Conservation (phyloP, 2,113 vertebrate genomes). For the Danio rerio region DNA sequence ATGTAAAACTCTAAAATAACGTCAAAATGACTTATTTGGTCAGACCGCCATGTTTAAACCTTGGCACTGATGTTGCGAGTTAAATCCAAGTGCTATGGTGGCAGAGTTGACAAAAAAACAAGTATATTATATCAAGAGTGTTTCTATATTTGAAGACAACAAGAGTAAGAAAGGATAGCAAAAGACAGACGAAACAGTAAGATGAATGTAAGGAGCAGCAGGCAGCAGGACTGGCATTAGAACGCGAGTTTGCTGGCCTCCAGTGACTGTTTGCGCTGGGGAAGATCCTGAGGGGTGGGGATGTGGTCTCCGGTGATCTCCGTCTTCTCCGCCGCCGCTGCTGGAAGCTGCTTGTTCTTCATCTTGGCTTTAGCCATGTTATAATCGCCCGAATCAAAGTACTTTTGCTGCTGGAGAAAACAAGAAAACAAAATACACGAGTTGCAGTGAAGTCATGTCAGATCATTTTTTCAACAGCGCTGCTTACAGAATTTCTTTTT, state of each 20-base stretch:
- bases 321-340: constrained; percentile 88
- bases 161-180: constrained; percentile 52
- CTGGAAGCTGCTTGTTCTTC: constrained; percentile 95
- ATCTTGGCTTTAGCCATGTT: constrained; percentile 99
- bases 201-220: constrained; percentile 65
- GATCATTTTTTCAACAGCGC: too few species aligned
- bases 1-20: constrained; percentile 78
- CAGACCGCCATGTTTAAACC: constrained; percentile 51
- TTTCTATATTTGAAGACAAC: constrained; percentile 42
- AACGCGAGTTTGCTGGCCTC: constrained; percentile 96
- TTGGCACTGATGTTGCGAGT: constrained; percentile 49
- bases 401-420: constrained; percentile 86
- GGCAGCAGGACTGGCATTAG: constrained; percentile 81
- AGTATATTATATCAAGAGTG: constrained; percentile 55
- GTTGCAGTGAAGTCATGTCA: too few species aligned
- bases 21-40: constrained; percentile 65
- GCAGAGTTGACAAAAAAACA: constrained; percentile 54
- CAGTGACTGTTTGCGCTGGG: constrained; percentile 95
- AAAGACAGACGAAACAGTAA: constrained; percentile 72
- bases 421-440: background rate
- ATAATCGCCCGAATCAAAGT: constrained; percentile 99
- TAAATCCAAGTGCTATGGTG: constrained; percentile 64
- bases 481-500: too few species aligned
- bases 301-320: constrained; percentile 98
- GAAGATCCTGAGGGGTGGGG: constrained; percentile 97